phyloP scores from a whole-genome alignment of 2,113 vertebrate species.

The Entomyzon cyanotis region DNA sequence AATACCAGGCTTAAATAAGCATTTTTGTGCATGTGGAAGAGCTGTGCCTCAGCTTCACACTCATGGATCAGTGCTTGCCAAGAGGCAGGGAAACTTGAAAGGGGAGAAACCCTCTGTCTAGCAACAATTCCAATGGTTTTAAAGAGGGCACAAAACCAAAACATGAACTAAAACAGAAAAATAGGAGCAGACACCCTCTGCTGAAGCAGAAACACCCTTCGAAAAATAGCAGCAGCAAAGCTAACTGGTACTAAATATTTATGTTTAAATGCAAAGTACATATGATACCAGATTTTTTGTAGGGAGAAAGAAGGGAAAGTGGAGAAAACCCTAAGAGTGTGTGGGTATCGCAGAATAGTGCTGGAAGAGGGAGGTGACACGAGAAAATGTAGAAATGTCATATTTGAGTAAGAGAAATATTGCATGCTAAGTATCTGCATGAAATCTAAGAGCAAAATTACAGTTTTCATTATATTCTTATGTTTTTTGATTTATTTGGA shows the following conservation, averaged over 20 bases:
- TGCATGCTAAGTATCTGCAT: background rate
- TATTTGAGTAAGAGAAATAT: background rate
- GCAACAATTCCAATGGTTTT: background rate
- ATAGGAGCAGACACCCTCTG: background rate
- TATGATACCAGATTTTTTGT: background rate
- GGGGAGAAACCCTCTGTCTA: background rate
- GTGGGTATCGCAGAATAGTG: background rate
- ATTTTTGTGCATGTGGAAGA: background rate
- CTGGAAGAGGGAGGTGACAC: background rate
- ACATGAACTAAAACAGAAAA: background rate
- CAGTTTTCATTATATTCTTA: background rate
- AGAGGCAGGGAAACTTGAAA: background rate
- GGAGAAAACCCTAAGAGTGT: background rate
- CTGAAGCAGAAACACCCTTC: background rate
- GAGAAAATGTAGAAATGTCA: background rate
- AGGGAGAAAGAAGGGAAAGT: background rate
- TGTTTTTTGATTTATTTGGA: background rate
- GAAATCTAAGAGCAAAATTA: background rate
- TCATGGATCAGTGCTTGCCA: fast-evolving
- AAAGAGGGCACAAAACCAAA: background rate
- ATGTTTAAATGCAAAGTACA: background rate
- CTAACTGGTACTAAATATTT: background rate
- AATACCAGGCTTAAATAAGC: background rate
- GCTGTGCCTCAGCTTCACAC: background rate
- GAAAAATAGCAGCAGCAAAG: background rate